A percentile compares a stretch with the other conserved stretches of the same genome.
Conservation (phyloP, 2,797 vertebrate genomes). For the Sarcoramphus papa region DNA sequence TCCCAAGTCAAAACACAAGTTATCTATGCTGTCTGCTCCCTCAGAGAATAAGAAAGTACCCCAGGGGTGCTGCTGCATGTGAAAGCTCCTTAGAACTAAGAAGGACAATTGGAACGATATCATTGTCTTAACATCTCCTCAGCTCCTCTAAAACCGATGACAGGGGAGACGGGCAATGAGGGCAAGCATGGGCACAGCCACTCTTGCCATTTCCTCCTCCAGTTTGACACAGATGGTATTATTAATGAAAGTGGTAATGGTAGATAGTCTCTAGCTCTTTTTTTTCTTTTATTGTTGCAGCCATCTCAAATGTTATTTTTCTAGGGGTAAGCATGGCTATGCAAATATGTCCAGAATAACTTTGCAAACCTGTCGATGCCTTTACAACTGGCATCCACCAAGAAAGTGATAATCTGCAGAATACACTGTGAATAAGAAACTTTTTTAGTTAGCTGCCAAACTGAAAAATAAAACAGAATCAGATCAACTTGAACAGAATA, state of each 20-base stretch:
- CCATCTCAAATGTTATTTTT: background rate
- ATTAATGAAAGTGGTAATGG: background rate
- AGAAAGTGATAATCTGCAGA: background rate
- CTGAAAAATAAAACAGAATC: background rate
- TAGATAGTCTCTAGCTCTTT: background rate
- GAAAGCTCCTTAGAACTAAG: background rate
- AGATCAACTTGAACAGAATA: background rate
- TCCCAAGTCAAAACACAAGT: background rate
- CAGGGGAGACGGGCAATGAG: rapidly evolving
- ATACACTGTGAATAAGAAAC: background rate
- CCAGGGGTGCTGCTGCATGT: background rate
- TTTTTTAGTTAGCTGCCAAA: background rate
- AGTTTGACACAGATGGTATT: background rate
- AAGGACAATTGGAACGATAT: background rate
- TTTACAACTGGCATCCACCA: background rate
- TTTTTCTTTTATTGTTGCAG: background rate
- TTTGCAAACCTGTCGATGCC: background rate
- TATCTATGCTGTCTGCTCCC: background rate
- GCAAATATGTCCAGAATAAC: background rate
- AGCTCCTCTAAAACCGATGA: background rate
- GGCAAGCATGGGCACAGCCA: background rate
- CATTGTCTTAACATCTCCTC: background rate
- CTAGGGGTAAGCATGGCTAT: background rate
- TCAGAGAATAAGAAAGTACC: background rate
- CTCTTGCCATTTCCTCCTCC: background rate